Conservation (phyloP, 1,140 invertebrate genomes). For the Platyura marginata region DNA sequence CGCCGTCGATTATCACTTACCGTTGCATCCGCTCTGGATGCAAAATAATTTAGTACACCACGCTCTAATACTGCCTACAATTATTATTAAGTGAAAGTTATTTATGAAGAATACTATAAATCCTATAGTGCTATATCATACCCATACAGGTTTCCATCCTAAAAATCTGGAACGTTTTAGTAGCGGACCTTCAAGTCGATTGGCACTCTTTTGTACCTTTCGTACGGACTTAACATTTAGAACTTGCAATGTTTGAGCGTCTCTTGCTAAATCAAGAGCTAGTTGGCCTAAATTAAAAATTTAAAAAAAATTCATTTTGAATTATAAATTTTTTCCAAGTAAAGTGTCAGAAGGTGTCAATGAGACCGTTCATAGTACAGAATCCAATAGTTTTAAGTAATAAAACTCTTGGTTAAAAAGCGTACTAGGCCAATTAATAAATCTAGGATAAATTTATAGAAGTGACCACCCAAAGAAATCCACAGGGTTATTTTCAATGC, state of each 20-base stretch:
- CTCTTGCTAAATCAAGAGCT: constrained; percentile 37
- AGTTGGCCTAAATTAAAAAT: constrained; percentile 39
- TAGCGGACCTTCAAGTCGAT: constrained; percentile 42
- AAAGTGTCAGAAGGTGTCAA: too few species aligned
- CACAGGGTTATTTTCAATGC: too few species aligned
- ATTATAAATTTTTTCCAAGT: too few species aligned
- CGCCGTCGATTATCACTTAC: constrained; percentile 29
- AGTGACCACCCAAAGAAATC: too few species aligned
- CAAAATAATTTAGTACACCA: constrained; percentile 46
- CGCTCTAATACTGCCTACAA: constrained; percentile 38
- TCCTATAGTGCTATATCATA: constrained; percentile 13
- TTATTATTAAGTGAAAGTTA: background rate
- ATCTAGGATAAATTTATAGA: background rate
- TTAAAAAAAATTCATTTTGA: too few species aligned
- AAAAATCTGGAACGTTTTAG: constrained; percentile 40
- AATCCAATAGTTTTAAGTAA: too few species aligned
- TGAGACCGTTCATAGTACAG: too few species aligned
- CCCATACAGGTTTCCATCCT: constrained; percentile 45
- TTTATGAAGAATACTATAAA: background rate
- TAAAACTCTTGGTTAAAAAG: too few species aligned
- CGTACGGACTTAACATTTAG: constrained; percentile 41
- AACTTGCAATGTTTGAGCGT: constrained; percentile 42
- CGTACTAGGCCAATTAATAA: too few species aligned
- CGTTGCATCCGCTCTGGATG: constrained; percentile 38
- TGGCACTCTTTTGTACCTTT: constrained; percentile 33